phyloP scores from a whole-genome alignment of 2,113 vertebrate genomes.

The Pionites leucogaster region DNA sequence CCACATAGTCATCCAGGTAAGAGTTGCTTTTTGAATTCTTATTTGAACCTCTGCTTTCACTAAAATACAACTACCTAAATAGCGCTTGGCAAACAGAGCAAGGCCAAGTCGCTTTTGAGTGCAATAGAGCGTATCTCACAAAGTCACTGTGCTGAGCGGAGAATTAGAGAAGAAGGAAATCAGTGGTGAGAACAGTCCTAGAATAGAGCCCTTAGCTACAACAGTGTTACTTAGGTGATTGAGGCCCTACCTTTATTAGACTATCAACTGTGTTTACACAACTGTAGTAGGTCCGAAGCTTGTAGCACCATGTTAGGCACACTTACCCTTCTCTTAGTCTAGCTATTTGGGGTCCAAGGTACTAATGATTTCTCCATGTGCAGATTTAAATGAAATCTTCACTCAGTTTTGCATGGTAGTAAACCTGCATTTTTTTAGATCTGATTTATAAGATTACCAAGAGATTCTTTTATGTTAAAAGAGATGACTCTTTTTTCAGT shows the following conservation, averaged over 20 bases:
- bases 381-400: slow-evolving; percentile 70
- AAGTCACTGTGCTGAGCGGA: slow-evolving; percentile 26
- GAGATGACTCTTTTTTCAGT: slow-evolving; percentile 74
- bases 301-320: slow-evolving; percentile 32
- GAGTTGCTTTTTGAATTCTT: not conserved
- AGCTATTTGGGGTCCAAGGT: slow-evolving; percentile 60
- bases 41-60: not conserved
- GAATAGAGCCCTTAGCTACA: slow-evolving; percentile 46
- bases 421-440: slow-evolving; percentile 72
- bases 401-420: slow-evolving; percentile 73
- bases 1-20: not conserved
- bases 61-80: not conserved
- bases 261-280: slow-evolving; percentile 58
- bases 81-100: not conserved
- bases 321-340: slow-evolving; percentile 61
- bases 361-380: slow-evolving; percentile 64
- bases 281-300: slow-evolving; percentile 64
- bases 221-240: slow-evolving; percentile 7
- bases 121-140: not conserved
- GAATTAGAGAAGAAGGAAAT: not conserved
- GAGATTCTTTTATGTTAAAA: slow-evolving; percentile 83
- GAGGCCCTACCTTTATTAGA: slow-evolving; percentile 25
- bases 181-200: not conserved
- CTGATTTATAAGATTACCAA: slow-evolving; percentile 76
- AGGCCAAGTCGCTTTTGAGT: not conserved